Percentiles rank a stretch among this genome's conserved stretches.
phyloP scores from a whole-genome alignment of 2,888 invertebrate species.

The Marasmarcha lunaedactyla region DNA sequence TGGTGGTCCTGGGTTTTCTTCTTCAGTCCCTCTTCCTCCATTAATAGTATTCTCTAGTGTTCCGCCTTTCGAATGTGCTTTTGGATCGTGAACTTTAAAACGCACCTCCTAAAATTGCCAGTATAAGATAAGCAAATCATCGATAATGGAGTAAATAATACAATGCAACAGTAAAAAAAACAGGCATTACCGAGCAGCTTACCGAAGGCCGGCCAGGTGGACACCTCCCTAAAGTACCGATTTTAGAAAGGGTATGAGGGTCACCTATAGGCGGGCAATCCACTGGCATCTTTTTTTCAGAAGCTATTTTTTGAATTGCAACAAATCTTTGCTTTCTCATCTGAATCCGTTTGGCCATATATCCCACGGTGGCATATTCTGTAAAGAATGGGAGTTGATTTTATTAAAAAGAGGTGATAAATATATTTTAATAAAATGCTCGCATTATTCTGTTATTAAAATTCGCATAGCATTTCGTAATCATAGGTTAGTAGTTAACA shows the following conservation, averaged over 20 bases:
- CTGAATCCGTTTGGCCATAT: slow-evolving; percentile 97
- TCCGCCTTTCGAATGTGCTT: slow-evolving; percentile 93
- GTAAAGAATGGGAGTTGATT: slow-evolving; percentile 36
- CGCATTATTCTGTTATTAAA: too few relatives aligned
- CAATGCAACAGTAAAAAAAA: too few relatives aligned
- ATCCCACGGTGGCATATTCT: slow-evolving; percentile 98
- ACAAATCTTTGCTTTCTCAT: slow-evolving; percentile 94
- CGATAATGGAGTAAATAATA: too few relatives aligned
- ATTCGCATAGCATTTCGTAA: too few relatives aligned
- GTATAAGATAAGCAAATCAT: slow-evolving; percentile 3
- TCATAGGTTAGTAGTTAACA: too few relatives aligned
- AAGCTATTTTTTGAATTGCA: slow-evolving; percentile 91
- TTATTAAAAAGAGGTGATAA: too few relatives aligned
- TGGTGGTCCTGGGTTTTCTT: slow-evolving; percentile 74
- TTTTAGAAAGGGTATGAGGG: slow-evolving; percentile 76
- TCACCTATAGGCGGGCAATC: slow-evolving; percentile 81
- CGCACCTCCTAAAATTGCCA: slow-evolving; percentile 90
- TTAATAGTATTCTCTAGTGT: slow-evolving; percentile 93
- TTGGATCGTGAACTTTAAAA: slow-evolving; percentile 94
- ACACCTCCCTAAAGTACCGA: slow-evolving; percentile 79
- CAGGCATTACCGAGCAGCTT: slow-evolving; percentile 26
- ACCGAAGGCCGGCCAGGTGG: slow-evolving; percentile 66
- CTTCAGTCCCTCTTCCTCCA: slow-evolving; percentile 76
- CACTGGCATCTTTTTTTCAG: slow-evolving; percentile 87
- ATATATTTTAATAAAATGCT: too few relatives aligned